Evolutionary conservation across 2,888 invertebrate genomes (phyloP).

Genomic region (Catocala nupta): DNA sequence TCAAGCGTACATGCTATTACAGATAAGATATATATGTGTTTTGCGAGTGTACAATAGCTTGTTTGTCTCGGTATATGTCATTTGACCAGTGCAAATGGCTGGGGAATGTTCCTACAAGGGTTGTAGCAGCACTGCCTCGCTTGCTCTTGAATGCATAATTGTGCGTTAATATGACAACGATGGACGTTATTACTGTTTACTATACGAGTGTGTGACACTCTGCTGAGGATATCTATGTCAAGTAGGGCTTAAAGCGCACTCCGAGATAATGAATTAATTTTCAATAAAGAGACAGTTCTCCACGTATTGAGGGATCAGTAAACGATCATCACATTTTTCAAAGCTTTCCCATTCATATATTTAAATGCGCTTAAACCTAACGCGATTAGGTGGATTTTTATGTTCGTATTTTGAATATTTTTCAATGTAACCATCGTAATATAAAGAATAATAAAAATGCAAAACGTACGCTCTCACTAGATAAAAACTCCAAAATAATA

Average conservation of each 20-base stretch:
- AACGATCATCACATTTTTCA: neutral
- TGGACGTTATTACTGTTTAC: conserved; percentile 35
- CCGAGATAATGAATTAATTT: conserved; percentile 13
- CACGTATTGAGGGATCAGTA: neutral
- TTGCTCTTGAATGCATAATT: conserved; percentile 46
- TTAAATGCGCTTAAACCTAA: too few relatives aligned
- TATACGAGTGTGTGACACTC: conserved; percentile 2
- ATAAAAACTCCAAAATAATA: too few relatives aligned
- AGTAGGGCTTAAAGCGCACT: conserved; percentile 15
- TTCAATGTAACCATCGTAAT: too few relatives aligned
- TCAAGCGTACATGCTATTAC: conserved; percentile 27
- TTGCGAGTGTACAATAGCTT: conserved; percentile 57
- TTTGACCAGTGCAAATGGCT: conserved; percentile 46
- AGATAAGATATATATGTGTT: conserved; percentile 61
- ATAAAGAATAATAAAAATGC: too few relatives aligned
- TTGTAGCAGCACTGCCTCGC: conserved; percentile 25
- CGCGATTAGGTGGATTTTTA: too few relatives aligned
- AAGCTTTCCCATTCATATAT: too few relatives aligned
- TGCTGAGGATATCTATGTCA: conserved; percentile 15
- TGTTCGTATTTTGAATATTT: too few relatives aligned
- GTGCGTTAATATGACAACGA: conserved; percentile 33
- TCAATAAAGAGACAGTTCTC: neutral
- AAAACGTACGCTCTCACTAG: too few relatives aligned
- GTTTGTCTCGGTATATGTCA: conserved; percentile 63
- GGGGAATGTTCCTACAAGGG: conserved; percentile 37